phyloP scores from a whole-genome alignment of 2,888 invertebrate genomes.

The Cheilosia vulpina region DNA sequence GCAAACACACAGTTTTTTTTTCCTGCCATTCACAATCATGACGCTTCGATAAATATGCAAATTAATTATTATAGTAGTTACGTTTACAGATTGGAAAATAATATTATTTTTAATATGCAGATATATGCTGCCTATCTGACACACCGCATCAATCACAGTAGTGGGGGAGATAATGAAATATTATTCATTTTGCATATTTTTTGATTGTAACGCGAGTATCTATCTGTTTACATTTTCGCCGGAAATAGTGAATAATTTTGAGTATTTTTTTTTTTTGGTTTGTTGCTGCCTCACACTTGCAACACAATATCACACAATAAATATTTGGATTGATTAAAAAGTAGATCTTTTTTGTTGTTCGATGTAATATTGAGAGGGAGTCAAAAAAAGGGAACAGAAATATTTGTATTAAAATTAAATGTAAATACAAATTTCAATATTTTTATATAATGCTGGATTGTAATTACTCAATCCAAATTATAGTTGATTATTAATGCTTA shows the following conservation, averaged over 20 bases:
- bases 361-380: conserved; percentile 22
- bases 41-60: conserved; percentile 54
- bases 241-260: conserved; percentile 40
- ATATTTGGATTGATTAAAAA: conserved; percentile 43
- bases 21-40: conserved; percentile 16
- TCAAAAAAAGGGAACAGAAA: conserved; percentile 2
- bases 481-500: conserved; percentile 9
- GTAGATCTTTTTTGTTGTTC: conserved; percentile 33
- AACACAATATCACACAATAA: conserved; percentile 6
- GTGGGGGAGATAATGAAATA: conserved; percentile 52
- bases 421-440: conserved; percentile 17
- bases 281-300: background rate
- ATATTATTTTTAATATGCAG: conserved; percentile 34
- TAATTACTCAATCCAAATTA: conserved; percentile 47
- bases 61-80: conserved; percentile 54
- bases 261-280: background rate
- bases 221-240: conserved; percentile 14
- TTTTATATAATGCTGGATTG: background rate
- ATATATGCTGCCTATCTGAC: background rate
- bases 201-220: background rate
- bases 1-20: conserved; percentile 1
- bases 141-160: conserved; percentile 42
- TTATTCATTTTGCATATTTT: conserved; percentile 34
- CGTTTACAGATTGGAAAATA: conserved; percentile 52
- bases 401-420: conserved; percentile 43